Evolutionary conservation across 2,888 invertebrate genomes (phyloP), one percentile per base, ranked within the genome.

Genomic region (Harmothoe impar): DNA sequence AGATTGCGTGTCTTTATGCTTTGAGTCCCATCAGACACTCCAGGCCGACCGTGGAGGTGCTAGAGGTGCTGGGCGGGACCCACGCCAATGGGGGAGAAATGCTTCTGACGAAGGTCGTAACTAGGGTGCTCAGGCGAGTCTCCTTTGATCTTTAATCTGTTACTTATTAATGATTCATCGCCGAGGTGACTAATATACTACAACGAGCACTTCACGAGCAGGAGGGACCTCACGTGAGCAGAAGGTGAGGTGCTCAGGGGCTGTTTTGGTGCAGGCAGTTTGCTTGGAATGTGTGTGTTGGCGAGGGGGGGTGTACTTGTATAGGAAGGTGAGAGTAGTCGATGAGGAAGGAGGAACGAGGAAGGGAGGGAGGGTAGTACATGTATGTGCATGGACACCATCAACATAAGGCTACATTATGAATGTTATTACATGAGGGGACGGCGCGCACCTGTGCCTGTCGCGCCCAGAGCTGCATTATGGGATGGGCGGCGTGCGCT

Each of bases 351-450:
- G 20, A 78, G 35, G 78, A 29, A 78, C 3, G 62, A 20, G 62
- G 62, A 62, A 62, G 62, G 62, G 62, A 62, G 62, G 20, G 20
- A n/a, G n/a, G 62, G 62, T n/a, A 62, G 62, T 3, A 78, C 3
- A 0, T 43, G 43, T 43, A 43, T 43, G 84, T 43, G 43, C 10
- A 43, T 43, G 84, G n/a, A 7, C 84, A 20, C 78, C 78, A 17
- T n/a, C 35, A 25, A 52, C 51, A n/a, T 86, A 29, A 86, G 86
- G 25, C 29, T 86, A 54, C 86, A 86, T 86, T 54, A 54, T 86
- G 86, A 29, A 86, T 86, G 86, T 54, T 20, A 86, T 86, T 52
- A 54, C n/a, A 20, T 15, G 86, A 54, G 1, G 25, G n/a, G 52
- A 5, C 15, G 1, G 85, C 5, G 85, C 25, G 85, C 85, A 51